phyloP scores from a whole-genome alignment of 2,888 invertebrate genomes.

The Miltochrista miniata region DNA sequence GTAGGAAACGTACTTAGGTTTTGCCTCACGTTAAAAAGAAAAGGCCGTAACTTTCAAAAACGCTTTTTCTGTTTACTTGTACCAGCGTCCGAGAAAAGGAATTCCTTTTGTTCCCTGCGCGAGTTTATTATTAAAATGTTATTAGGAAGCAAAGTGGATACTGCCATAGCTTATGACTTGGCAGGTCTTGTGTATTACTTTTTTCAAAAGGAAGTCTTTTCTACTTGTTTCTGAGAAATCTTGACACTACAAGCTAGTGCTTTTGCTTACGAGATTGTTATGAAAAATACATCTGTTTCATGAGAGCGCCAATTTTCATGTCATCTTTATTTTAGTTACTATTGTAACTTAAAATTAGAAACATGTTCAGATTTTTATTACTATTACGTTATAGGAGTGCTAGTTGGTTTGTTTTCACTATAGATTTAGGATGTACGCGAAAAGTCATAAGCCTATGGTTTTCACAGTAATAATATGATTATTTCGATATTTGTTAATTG shows the following conservation, averaged over 20 bases:
- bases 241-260: conserved; percentile 32
- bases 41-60: not conserved
- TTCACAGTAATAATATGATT: too few relatives aligned
- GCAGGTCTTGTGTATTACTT: conserved; percentile 43
- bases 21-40: too few relatives aligned
- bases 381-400: too few relatives aligned
- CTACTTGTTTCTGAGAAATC: conserved; percentile 20
- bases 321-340: not conserved
- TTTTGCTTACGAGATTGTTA: conserved; percentile 20
- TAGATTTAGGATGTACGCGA: too few relatives aligned
- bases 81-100: conserved; percentile 25
- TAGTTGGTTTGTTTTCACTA: too few relatives aligned
- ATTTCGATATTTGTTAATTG: too few relatives aligned
- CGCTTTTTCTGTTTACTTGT: conserved; percentile 24
- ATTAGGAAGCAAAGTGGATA: conserved; percentile 57
- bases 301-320: not conserved
- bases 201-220: conserved; percentile 34
- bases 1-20: too few relatives aligned
- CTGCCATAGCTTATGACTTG: conserved; percentile 46
- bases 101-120: conserved; percentile 50
- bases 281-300: not conserved
- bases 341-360: not conserved
- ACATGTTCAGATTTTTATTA: too few relatives aligned
- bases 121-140: conserved; percentile 75
- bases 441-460: too few relatives aligned